phyloP scores from a whole-genome alignment of 1,140 invertebrate species.

The Calycopis cecrops region DNA sequence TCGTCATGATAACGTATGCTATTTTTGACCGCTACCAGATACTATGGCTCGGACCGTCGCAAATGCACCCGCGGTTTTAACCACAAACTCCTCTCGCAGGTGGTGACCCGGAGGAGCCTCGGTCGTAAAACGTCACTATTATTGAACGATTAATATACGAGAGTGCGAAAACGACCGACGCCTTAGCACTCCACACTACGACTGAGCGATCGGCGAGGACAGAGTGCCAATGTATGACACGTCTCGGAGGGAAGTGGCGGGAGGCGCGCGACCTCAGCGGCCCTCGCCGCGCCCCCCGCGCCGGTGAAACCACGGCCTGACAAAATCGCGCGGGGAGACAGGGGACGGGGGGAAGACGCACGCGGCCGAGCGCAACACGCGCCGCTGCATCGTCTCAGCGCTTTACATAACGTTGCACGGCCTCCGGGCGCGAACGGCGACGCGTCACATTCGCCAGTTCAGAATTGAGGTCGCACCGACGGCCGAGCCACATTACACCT shows the following conservation, averaged over 20 bases:
- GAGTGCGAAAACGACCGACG: constrained; percentile 39
- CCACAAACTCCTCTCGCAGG: constrained; percentile 44
- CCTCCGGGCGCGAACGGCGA: constrained; percentile 22
- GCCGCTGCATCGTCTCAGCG: constrained; percentile 43
- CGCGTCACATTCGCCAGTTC: constrained; percentile 33
- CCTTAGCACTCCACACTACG: constrained; percentile 60
- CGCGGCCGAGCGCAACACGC: constrained; percentile 62
- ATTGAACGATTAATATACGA: constrained; percentile 28
- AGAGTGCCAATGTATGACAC: constrained; percentile 27
- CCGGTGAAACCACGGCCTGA: constrained; percentile 34
- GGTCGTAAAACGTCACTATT: constrained; percentile 30
- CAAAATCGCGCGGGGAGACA: constrained; percentile 47
- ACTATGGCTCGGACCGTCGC: constrained; percentile 48
- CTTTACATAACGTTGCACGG: constrained; percentile 66
- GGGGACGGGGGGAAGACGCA: constrained; percentile 35
- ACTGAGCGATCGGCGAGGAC: constrained; percentile 41
- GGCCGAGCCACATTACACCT: constrained; percentile 42
- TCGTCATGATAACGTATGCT: constrained; percentile 67
- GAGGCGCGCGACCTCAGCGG: constrained; percentile 57
- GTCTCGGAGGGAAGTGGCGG: constrained; percentile 51
- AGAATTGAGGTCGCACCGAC: constrained; percentile 53
- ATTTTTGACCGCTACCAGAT: constrained; percentile 48
- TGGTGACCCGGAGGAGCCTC: constrained; percentile 30
- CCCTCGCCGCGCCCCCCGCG: constrained; percentile 44
- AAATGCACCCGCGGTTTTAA: constrained; percentile 52